Base-by-base conservation (phyloP, 2,113 vertebrate species). In the Callipepla californica region DNA sequence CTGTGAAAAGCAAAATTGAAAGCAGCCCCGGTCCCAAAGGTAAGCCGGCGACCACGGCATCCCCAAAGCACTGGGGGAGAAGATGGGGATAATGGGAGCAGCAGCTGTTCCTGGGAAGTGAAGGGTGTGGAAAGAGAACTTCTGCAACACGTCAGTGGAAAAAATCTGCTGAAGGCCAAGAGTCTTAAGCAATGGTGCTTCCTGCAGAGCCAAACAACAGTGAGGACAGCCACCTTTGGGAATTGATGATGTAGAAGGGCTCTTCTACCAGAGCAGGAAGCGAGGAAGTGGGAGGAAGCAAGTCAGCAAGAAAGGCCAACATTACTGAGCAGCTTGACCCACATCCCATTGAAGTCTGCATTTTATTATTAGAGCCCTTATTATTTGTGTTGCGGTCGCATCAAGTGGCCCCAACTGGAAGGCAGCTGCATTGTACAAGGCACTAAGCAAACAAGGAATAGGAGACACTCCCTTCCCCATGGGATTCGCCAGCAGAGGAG, bases 281-380 rank as follows among this genome's bases (percentile, higher is more conserved):
- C 2, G 2, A 91, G 93, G 93, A 95, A 95, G 85, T 87, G 90
- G 95, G 90, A 96, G 94, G 95, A 95, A 94, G 93, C 85, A 88
- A 93, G 90, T 92, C 87, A 90, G 95, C 85, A 81, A 95, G 91
- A 78, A 83, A 91, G 80, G 76, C 88, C 85, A 76, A 42, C 2
- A 7, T n/a, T 91, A 65, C 80, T 53, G 85, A 86, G 94, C 80
- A 63, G 90, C 82, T 44, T 69, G 85, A 93, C 87, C 95, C 84
- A 69, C 90, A 86, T 70, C 84, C 84, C 92, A 92, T 88, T 86
- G 91, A 96, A 96, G 80, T 86, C 90, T 88, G 85, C 19, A 14
- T 75, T 95, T 96, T 95, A 95, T 96, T 95, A 93, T 96, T 96
- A 96, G 94, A 85, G 91, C 78, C 53, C 1, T 90, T 88, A 96